Evolutionary conservation across 2,888 invertebrate genomes (phyloP).

Genomic region (Phalangium opilio): DNA sequence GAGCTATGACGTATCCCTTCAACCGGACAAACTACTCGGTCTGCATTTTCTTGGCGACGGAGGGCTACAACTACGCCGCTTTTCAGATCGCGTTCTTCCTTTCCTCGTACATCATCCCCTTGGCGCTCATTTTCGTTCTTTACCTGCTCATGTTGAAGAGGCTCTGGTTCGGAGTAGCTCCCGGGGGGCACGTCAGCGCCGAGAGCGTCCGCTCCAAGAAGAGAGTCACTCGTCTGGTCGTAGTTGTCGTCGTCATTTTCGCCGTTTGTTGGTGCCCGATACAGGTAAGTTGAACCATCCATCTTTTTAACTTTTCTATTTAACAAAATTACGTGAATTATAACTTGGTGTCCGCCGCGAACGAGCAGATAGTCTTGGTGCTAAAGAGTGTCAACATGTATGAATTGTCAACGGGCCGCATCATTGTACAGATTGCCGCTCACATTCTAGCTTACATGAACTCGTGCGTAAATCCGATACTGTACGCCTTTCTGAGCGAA

Average conservation of each 20-base stretch:
- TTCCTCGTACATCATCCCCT: constrained; percentile 72
- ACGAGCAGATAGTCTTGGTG: constrained; percentile 46
- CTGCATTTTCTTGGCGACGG: constrained; percentile 46
- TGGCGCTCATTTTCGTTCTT: constrained; percentile 67
- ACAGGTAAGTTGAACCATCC: constrained; percentile 37
- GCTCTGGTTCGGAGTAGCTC: constrained; percentile 59
- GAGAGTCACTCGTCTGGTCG: constrained; percentile 79
- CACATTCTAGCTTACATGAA: constrained; percentile 61
- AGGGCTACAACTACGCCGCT: constrained; percentile 31
- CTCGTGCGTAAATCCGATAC: constrained; percentile 83
- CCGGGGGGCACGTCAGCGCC: constrained; percentile 62
- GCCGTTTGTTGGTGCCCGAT: constrained; percentile 90
- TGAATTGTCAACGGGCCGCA: constrained; percentile 42
- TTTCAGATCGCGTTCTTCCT: constrained; percentile 69
- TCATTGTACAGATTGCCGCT: constrained; percentile 28
- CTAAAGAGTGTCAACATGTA: constrained; percentile 57
- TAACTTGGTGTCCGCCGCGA: constrained; percentile 39
- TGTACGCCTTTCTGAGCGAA: constrained; percentile 86
- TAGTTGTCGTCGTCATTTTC: constrained; percentile 78
- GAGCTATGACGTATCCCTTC: constrained; percentile 48
- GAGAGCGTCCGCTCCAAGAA: constrained; percentile 69
- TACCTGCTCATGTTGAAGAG: constrained; percentile 78
- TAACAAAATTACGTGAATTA: no score
- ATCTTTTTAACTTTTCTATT: constrained; percentile 1
- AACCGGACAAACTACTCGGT: constrained; percentile 44